Base-by-base conservation (phyloP, 2,888 invertebrate species). In the Nymphalis polychloros region DNA sequence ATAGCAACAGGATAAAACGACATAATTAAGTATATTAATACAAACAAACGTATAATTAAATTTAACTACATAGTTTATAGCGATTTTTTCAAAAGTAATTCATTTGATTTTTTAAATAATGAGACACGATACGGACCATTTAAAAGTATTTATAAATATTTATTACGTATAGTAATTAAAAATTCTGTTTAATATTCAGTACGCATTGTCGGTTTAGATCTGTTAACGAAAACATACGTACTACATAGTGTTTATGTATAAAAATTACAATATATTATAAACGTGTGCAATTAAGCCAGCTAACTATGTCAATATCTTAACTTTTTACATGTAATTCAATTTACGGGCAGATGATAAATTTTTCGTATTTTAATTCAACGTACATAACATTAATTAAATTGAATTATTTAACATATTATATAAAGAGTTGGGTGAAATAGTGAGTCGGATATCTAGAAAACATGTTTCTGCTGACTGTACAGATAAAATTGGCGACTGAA, bases 401-500 rank as follows among this genome's bases (percentile, higher is more conserved):
- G 3, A 41, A 41, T 41, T 41, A 41, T 4, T 41, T 41, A 6
- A 41, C 13, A 41, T 13, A n/a, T n/a, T n/a, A 41, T 13, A 41
- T 4, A 27, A 1, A n/a, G 6, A 20, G 50, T 50, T 50, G 50
- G 41, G 4, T 2, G 41, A 55, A 31, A 55, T 8, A 17, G 6
- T 8, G 31, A 55, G 2, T 55, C 27, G 27, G 20, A 8, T 53
- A 61, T 64, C 48, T 49, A 66, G 55, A 49, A 27, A 50, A 53
- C 64, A 61, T 73, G 79, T 71, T 82, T 85, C 77, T 86, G 77
- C 84, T 78, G 78, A 78, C 91, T 72, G 83, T 92, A 92, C 90
- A 81, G 80, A 85, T 90, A 84, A 92, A 92, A 92, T 92, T 92
- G 92, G 90, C 89, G 88, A 89, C 91, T 91, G 92, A 92, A 92